Evolutionary conservation across 2,113 vertebrate genomes (phyloP).

Genomic region (Cricetomys ansorgei): DNA sequence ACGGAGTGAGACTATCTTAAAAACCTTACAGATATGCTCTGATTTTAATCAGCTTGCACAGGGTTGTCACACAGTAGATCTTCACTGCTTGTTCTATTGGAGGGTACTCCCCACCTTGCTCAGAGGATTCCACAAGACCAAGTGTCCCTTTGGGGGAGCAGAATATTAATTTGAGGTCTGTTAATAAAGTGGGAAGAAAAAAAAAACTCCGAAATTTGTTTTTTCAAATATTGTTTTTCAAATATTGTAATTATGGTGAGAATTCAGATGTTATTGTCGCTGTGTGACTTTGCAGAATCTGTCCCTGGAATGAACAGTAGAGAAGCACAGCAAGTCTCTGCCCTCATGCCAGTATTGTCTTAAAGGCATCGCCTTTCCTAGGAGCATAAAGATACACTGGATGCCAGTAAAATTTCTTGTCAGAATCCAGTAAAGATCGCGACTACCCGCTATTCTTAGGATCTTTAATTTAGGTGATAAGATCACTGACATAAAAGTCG

Average conservation of each 20-base stretch:
- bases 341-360: not conserved
- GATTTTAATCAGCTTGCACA: not conserved
- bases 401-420: conserved; percentile 1
- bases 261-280: not conserved
- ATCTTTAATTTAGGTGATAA: conserved; percentile 30
- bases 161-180: conserved; percentile 11
- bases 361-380: conserved; percentile 21
- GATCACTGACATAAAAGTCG: conserved; percentile 38
- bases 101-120: not conserved
- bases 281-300: not conserved
- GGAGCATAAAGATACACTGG: not conserved
- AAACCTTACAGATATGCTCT: not conserved
- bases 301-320: not conserved
- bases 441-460: conserved; percentile 12
- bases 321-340: not conserved
- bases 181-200: conserved; percentile 1
- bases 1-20: not conserved
- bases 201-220: not conserved
- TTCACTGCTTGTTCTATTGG: not conserved
- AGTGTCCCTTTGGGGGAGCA: not conserved
- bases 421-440: not conserved
- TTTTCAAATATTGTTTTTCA: not conserved
- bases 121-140: not conserved
- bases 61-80: not conserved
- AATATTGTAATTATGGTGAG: conserved; percentile 4